Evolutionary conservation across 2,797 vertebrate species (phyloP).

Genomic region (Parauchenoglanis punctatus): DNA sequence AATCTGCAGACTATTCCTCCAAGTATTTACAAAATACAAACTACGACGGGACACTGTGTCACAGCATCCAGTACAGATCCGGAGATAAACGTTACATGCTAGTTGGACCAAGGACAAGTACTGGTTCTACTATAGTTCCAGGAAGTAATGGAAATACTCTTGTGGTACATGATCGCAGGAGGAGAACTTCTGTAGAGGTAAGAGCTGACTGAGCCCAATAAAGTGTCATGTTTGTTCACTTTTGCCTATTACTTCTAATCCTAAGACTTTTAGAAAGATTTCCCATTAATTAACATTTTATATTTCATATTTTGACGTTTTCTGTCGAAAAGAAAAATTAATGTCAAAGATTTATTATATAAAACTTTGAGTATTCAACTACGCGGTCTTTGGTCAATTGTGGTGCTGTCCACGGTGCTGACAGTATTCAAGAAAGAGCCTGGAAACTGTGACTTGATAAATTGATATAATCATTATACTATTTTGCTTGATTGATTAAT

Average conservation of each 20-base stretch:
- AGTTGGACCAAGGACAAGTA: conserved; percentile 63
- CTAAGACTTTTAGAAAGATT: background rate
- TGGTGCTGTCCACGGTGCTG: background rate
- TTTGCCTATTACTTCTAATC: background rate
- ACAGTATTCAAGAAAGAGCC: background rate
- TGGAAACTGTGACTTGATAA: too few relatives aligned
- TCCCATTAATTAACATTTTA: background rate
- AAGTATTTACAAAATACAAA: conserved; percentile 54
- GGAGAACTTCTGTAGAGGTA: conserved; percentile 58
- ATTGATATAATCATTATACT: background rate
- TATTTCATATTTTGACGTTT: background rate
- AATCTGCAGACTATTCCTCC: conserved; percentile 47
- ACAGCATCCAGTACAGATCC: conserved; percentile 63
- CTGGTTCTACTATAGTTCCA: conserved; percentile 56
- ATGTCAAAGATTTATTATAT: background rate
- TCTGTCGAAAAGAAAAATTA: background rate
- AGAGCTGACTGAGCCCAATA: background rate
- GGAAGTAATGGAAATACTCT: conserved; percentile 60
- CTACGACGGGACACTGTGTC: conserved; percentile 60
- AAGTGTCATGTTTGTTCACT: background rate
- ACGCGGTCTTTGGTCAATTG: background rate
- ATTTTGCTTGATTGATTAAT: background rate
- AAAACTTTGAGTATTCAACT: background rate
- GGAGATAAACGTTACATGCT: conserved; percentile 65
- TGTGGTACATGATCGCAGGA: conserved; percentile 53